Conservation (phyloP, 1,140 invertebrate genomes). For the Bombyx mandarina region DNA sequence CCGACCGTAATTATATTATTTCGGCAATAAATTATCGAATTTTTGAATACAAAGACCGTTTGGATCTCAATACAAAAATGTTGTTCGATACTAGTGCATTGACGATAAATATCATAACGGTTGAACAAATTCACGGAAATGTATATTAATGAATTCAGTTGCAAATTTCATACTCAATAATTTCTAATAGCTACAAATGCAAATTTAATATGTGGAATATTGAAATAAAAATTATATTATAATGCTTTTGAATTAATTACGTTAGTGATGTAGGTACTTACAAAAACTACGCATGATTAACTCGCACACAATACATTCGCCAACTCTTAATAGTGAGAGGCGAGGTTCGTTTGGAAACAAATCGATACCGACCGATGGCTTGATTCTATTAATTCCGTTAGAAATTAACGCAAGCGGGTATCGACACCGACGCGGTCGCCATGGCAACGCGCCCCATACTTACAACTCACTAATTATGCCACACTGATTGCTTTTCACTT, state of each 20-base stretch:
- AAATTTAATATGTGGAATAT: constrained; percentile 1
- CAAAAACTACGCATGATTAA: no score
- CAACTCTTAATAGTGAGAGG: constrained; percentile 8
- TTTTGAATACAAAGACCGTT: constrained; percentile 55
- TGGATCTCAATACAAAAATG: constrained; percentile 33
- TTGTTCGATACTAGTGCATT: not conserved
- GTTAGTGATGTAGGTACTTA: no score
- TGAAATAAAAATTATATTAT: not conserved
- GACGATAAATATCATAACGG: not conserved
- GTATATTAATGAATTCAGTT: no score
- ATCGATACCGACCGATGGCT: constrained; percentile 52
- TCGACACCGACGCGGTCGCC: constrained; percentile 51
- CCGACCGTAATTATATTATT: constrained; percentile 68
- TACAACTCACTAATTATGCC: constrained; percentile 68
- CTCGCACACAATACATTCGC: no score
- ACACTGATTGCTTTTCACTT: constrained; percentile 70
- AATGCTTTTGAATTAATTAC: no score
- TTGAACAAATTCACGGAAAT: no score
- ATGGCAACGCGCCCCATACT: constrained; percentile 66
- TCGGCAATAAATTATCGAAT: constrained; percentile 70
- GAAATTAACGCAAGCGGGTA: constrained; percentile 65
- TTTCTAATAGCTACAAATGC: not conserved
- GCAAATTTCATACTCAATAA: no score
- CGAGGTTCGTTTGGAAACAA: constrained; percentile 34
- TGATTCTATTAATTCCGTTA: constrained; percentile 65